Evolutionary conservation across 2,797 vertebrate species (phyloP), one percentile per base, ranked within the genome.

Genomic region (Delichon dasypus): DNA sequence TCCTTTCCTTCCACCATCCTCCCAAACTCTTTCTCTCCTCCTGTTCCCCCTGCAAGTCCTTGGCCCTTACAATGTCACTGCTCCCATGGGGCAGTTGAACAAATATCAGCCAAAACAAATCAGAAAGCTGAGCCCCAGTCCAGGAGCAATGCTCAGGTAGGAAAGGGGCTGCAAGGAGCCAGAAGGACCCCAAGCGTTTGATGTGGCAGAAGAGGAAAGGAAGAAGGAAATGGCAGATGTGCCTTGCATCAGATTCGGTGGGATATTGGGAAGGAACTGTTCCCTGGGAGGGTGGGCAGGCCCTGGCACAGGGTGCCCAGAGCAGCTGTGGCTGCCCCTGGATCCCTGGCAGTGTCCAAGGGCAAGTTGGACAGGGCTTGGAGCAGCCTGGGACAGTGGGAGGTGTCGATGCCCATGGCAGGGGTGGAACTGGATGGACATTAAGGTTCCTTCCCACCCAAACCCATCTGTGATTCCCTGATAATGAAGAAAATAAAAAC

Each of bases 401-500:
- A 73, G 36, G 23, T 34, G 67, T 65, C 75, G 32, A 36, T 65
- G 44, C 7, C 27, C 50, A 36, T 14, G 32, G 44, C 66, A 50
- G 5, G 7, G 30, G 58, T 13, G 22, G 26, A 0, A 12, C 5
- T 7, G 17, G 25, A 5, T 47, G 40, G 9, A 0, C 18, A 16
- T 54, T 36, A 1, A 32, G 21, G 7, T 5, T 7, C 48, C 4
- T 62, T 20, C 30, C 22, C 2, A 6, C 7, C 40, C 77, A 62
- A 48, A 48, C 4, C 34, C 0, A 5, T 55, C 30, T 15, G 15
- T 2, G 34, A 42, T 20, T 32, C 22, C 16, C 13, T 6, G 19
- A 27, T 2, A 45, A 45, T 3, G 5, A 54, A 45, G 11, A 6
- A 7, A 7, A 1, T 2, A 5, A 60, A 54, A 6, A 0, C 40